A percentile compares a stretch with the other conserved stretches of the same genome.
These are phyloP conservation scores for Drosophila lacicola DNA, from an alignment of 2,888 invertebrate genomes.

Conservation along the genomic window DNA sequence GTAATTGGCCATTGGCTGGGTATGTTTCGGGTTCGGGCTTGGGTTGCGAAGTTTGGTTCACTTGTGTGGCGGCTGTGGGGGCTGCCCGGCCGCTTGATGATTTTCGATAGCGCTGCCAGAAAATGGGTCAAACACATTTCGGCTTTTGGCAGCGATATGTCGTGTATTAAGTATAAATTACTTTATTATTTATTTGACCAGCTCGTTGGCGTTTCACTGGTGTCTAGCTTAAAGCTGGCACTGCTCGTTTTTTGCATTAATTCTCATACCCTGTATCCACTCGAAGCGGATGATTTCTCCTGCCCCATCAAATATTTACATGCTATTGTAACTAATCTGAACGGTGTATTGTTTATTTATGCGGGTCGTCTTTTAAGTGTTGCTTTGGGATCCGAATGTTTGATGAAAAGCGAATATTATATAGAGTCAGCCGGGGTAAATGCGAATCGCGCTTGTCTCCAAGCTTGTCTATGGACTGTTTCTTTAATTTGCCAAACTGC, in stretches of 20 bases:
- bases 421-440: too few relatives aligned
- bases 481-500: constrained; percentile 61
- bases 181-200: constrained; percentile 69
- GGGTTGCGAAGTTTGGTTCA: constrained; percentile 6
- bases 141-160: constrained; percentile 55
- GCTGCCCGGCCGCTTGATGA: constrained; percentile 40
- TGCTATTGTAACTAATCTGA: not conserved
- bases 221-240: constrained; percentile 1
- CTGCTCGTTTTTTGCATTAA: constrained; percentile 15
- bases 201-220: constrained; percentile 19
- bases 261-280: not conserved
- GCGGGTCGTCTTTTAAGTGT: not conserved
- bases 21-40: constrained; percentile 26
- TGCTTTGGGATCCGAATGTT: too few relatives aligned
- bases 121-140: constrained; percentile 67
- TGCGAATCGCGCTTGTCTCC: too few relatives aligned
- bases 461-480: constrained; percentile 24
- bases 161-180: constrained; percentile 67
- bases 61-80: constrained; percentile 33
- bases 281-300: too few relatives aligned
- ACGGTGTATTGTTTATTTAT: not conserved
- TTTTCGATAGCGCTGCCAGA: constrained; percentile 48
- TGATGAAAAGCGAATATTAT: too few relatives aligned
- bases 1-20: constrained; percentile 65
- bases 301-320: too few relatives aligned